phyloP scores from a whole-genome alignment of 2,113 vertebrate genomes.

The Zapus hudsonius region DNA sequence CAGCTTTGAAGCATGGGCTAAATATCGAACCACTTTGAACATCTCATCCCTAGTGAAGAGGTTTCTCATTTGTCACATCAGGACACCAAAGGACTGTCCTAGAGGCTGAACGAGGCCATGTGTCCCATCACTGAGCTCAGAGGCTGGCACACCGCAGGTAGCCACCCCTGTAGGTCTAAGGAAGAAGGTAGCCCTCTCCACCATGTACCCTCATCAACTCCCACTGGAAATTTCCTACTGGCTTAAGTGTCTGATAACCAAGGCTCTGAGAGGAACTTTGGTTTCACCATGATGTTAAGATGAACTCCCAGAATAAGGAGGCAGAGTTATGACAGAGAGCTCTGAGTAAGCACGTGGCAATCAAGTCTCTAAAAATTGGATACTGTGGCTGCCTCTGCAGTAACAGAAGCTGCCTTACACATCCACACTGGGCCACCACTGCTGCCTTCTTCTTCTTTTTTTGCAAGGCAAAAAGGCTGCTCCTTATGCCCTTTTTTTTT shows the following conservation, averaged over 20 bases:
- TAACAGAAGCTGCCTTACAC: background rate
- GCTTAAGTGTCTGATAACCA: background rate
- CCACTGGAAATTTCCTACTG: background rate
- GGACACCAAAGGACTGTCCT: background rate
- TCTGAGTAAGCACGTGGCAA: background rate
- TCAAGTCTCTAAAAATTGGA: background rate
- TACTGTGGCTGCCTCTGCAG: background rate
- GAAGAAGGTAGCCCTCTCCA: background rate
- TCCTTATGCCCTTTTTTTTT: constrained; percentile 79
- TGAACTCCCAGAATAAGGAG: background rate
- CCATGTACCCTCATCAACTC: background rate
- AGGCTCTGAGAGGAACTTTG: background rate
- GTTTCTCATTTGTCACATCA: background rate
- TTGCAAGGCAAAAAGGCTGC: too few relatives aligned
- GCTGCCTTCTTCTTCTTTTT: too few relatives aligned
- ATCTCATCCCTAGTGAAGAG: constrained; percentile 33
- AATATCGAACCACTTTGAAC: background rate
- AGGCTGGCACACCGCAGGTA: background rate
- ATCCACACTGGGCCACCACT: background rate
- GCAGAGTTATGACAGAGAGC: background rate
- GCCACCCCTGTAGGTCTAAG: background rate
- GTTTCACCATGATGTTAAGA: background rate
- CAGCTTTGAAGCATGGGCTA: constrained; percentile 7
- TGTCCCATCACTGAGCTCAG: background rate
- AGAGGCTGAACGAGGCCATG: background rate